Percentiles rank a stretch among this genome's conserved stretches.
Conservation (phyloP, 2,113 vertebrate genomes). For the Apodemus speciosus region DNA sequence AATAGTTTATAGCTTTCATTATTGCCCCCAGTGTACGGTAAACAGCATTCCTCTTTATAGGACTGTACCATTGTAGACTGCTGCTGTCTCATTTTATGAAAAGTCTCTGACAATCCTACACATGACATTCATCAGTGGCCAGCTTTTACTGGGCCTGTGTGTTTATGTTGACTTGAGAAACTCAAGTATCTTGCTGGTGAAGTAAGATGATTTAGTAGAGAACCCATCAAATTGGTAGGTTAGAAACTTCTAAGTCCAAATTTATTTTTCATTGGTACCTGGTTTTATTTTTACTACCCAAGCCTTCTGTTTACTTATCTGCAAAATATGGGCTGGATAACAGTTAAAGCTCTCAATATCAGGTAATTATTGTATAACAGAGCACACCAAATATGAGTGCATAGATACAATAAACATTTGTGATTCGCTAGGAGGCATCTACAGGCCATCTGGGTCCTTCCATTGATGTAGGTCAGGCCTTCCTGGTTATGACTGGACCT, state of each 20-base stretch:
- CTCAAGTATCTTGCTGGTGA: conserved; percentile 25
- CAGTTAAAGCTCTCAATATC: neutral
- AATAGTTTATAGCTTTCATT: conserved; percentile 5
- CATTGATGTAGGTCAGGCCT: neutral
- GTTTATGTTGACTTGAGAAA: conserved; percentile 8
- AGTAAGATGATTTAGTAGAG: conserved; percentile 8
- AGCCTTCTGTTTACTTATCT: conserved; percentile 15
- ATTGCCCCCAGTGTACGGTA: neutral
- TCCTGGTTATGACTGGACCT: neutral
- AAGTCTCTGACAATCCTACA: neutral
- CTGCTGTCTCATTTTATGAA: neutral
- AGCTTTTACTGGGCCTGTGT: neutral
- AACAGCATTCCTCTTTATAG: neutral
- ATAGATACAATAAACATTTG: neutral
- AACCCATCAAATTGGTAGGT: neutral
- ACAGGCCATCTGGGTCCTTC: neutral
- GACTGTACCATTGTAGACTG: neutral
- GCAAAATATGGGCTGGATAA: neutral
- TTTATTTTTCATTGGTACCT: neutral
- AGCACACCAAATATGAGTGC: neutral
- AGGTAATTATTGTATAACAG: neutral
- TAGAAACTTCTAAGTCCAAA: conserved; percentile 6
- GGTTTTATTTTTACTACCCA: neutral
- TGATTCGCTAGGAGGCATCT: neutral
- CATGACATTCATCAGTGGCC: neutral